A percentile compares a stretch with the other conserved stretches of the same genome.
phyloP scores from a whole-genome alignment of 2,113 vertebrate genomes.

The Orycteropus afer region DNA sequence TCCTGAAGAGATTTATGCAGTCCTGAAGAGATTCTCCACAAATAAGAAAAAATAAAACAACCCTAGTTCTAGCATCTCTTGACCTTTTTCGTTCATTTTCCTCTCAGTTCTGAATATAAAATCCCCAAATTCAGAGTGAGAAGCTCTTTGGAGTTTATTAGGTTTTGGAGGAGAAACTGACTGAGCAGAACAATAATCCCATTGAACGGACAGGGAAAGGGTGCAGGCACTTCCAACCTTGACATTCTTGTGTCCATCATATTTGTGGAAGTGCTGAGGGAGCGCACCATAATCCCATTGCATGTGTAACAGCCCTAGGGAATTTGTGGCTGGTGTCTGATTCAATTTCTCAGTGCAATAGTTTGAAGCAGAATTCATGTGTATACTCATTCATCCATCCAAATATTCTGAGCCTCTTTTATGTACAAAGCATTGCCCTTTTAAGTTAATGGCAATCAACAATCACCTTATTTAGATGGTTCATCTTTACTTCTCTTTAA shows the following conservation, averaged over 20 bases:
- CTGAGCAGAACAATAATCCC: background rate
- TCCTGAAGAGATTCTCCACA: background rate
- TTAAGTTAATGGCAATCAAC: background rate
- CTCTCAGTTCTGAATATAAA: background rate
- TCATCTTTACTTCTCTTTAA: background rate
- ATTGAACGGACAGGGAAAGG: background rate
- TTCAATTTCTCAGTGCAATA: background rate
- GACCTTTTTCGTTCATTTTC: background rate
- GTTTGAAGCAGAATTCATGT: background rate
- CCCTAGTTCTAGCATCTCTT: background rate
- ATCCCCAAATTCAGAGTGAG: background rate
- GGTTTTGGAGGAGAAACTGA: background rate
- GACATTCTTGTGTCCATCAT: background rate
- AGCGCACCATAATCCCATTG: fast-evolving
- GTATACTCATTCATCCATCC: background rate
- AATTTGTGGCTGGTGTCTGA: background rate
- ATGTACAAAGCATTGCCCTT: background rate
- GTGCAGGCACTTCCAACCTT: background rate
- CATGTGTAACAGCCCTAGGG: background rate
- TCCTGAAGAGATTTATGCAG: background rate
- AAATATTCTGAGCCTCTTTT: background rate
- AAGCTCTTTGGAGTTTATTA: background rate
- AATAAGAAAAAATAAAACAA: too few species aligned
- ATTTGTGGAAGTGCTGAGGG: background rate
- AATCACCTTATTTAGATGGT: background rate